Evolutionary conservation across 2,113 vertebrate genomes (phyloP).

Genomic region (Candoia aspera): DNA sequence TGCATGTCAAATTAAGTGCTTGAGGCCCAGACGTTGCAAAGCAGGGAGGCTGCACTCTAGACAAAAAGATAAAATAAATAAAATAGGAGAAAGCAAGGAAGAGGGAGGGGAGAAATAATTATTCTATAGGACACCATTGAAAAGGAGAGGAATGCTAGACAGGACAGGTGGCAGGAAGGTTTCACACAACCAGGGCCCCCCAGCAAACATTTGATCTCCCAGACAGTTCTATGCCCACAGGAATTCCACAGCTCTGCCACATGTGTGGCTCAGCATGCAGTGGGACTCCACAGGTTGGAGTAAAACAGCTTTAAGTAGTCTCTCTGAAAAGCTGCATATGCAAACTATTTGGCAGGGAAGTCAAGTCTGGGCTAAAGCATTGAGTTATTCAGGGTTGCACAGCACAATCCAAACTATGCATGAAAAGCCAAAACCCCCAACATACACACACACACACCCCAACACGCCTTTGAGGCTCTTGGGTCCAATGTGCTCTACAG

Average conservation of each 20-base stretch:
- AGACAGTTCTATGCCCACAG: not conserved
- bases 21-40: conserved; percentile 13
- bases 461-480: not conserved
- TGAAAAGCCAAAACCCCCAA: too few species aligned
- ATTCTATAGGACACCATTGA: not conserved
- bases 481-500: not conserved
- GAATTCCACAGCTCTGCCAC: not conserved
- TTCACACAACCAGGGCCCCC: too few species aligned
- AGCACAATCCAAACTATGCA: not conserved
- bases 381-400: not conserved
- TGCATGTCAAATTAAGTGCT: not conserved
- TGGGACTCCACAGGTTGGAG: not conserved
- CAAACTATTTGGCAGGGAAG: not conserved
- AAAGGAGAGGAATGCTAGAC: not conserved
- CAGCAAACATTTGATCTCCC: not conserved
- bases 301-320: not conserved
- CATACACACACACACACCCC: not conserved
- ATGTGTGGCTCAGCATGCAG: too few species aligned
- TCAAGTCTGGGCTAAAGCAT: not conserved
- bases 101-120: not conserved
- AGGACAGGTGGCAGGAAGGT: not conserved
- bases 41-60: not conserved
- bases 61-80: not conserved
- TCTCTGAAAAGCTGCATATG: not conserved
- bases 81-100: not conserved